These are phyloP conservation scores for Morinoia aosen DNA, from an alignment of 2,888 invertebrate species.

Conservation along the genomic window DNA sequence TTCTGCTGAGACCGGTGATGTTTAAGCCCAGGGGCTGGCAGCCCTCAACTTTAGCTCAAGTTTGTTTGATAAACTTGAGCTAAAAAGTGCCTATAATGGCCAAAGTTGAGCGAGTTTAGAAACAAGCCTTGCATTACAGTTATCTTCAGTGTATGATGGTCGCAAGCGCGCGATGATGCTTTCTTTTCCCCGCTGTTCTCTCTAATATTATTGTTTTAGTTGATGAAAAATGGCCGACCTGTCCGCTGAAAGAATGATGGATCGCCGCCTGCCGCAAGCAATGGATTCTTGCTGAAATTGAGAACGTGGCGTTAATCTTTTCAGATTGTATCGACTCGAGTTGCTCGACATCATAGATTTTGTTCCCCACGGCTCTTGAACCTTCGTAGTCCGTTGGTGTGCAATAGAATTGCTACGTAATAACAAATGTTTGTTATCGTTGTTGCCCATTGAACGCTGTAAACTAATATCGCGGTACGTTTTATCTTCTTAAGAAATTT, in stretches of 20 bases:
- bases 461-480: neutral
- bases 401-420: neutral
- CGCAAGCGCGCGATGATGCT: constrained; percentile 27
- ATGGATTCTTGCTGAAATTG: constrained; percentile 47
- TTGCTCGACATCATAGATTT: neutral
- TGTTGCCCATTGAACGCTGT: neutral
- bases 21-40: constrained; percentile 36
- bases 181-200: neutral
- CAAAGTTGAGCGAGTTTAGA: constrained; percentile 40
- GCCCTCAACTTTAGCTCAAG: constrained; percentile 44
- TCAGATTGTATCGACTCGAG: constrained; percentile 10
- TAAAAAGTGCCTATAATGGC: constrained; percentile 50
- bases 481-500: too few relatives aligned
- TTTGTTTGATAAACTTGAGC: constrained; percentile 53
- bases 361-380: neutral
- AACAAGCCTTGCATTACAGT: constrained; percentile 31
- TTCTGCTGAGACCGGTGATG: constrained; percentile 1
- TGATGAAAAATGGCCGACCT: constrained; percentile 14
- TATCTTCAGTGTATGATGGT: constrained; percentile 44
- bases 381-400: neutral
- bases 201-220: constrained; percentile 43
- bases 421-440: neutral
- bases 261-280: neutral
- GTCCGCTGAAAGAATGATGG: constrained; percentile 37
- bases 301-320: constrained; percentile 46